phyloP scores from a whole-genome alignment of 2,113 vertebrate genomes.

The Sakesphorus luctuosus region DNA sequence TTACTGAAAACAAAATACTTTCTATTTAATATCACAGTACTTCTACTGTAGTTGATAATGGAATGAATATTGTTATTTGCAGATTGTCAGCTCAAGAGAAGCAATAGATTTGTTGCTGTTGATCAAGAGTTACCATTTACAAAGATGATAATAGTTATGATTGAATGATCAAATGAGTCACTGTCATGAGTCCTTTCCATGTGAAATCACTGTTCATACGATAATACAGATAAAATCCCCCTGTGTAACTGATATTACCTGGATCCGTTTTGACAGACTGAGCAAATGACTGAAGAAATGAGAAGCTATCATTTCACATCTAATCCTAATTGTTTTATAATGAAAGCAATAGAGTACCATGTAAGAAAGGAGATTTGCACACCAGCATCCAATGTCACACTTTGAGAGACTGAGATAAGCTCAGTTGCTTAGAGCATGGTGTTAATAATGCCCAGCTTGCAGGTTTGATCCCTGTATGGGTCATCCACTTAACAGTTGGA shows the following conservation, averaged over 20 bases:
- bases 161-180: neutral
- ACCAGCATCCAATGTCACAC: neutral
- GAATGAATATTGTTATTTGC: neutral
- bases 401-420: neutral
- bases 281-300: neutral
- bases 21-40: neutral
- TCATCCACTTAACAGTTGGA: neutral
- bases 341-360: neutral
- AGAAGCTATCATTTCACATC: neutral
- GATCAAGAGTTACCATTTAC: neutral
- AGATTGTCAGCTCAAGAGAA: neutral
- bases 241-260: neutral
- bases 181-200: neutral
- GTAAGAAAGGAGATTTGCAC: neutral
- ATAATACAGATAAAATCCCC: neutral
- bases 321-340: neutral
- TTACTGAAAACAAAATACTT: neutral
- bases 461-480: neutral
- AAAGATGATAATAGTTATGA: neutral
- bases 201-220: neutral
- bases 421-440: neutral
- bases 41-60: neutral
- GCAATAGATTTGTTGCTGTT: neutral
- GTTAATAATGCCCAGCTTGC: neutral
- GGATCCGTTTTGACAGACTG: neutral